Evolutionary conservation across 1,140 invertebrate genomes (phyloP).

Genomic region (Tetragonula clypearis): DNA sequence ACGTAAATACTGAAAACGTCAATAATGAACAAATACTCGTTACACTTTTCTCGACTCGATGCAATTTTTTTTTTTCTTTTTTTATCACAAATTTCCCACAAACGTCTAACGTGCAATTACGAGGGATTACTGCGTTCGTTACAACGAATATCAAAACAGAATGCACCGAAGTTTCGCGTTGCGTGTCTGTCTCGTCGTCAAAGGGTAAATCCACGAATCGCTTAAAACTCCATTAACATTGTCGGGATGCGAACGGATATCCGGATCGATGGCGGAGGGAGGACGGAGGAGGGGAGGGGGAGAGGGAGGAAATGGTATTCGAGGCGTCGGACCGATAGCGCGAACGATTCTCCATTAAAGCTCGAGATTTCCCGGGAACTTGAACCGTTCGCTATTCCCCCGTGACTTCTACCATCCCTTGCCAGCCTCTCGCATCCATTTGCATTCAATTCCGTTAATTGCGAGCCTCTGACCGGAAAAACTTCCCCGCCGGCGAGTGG

Average conservation of each 20-base stretch:
- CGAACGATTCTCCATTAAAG: slow-evolving; percentile 14
- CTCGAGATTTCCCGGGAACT: slow-evolving; percentile 17
- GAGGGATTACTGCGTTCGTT: too few species aligned
- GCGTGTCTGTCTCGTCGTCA: too few species aligned
- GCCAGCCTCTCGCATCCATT: background rate
- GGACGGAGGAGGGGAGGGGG: too few species aligned
- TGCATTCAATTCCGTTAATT: slow-evolving; percentile 16
- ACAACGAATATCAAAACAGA: background rate
- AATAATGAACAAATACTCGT: too few species aligned
- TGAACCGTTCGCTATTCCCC: background rate
- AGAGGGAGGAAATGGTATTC: background rate
- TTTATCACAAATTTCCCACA: too few species aligned
- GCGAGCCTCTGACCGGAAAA: background rate
- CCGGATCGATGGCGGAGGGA: background rate
- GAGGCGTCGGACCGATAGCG: background rate
- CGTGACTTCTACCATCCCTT: background rate
- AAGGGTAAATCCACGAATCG: background rate
- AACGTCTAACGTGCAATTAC: too few species aligned
- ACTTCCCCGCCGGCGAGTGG: background rate
- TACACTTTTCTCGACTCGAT: too few species aligned
- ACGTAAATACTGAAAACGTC: too few species aligned
- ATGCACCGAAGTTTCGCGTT: background rate
- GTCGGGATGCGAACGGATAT: background rate
- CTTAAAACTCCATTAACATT: background rate
- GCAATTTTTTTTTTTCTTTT: too few species aligned